phyloP scores from a whole-genome alignment of 2,888 invertebrate species.

The Blera fallax region DNA sequence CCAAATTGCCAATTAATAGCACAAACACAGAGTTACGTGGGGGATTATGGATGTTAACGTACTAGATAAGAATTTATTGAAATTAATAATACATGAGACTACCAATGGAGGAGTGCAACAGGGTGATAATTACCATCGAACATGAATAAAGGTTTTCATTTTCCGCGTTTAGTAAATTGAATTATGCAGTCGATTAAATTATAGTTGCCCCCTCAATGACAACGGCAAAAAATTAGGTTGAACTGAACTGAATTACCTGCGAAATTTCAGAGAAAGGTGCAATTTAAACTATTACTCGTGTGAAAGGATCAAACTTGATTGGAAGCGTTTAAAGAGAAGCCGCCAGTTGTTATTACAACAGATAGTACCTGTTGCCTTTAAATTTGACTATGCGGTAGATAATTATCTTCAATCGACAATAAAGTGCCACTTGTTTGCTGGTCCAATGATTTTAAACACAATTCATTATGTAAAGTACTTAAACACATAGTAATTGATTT shows the following conservation, averaged over 20 bases:
- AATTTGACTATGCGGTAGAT: neutral
- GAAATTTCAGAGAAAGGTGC: neutral
- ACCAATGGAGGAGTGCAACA: neutral
- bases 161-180: neutral
- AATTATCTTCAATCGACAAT: neutral
- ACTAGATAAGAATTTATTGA: constrained; percentile 8
- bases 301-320: neutral
- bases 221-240: neutral
- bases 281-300: neutral
- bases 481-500: neutral
- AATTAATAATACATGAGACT: neutral
- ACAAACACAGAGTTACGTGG: neutral
- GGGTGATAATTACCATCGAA: neutral
- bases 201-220: neutral
- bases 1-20: neutral
- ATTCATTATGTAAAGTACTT: neutral
- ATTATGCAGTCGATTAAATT: neutral
- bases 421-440: neutral
- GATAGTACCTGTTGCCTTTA: neutral
- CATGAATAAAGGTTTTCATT: neutral
- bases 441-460: neutral
- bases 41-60: neutral
- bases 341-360: neutral
- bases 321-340: neutral
- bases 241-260: neutral